Evolutionary conservation across 2,888 invertebrate species (phyloP).

Genomic region (Amphipyra tragopoginis): DNA sequence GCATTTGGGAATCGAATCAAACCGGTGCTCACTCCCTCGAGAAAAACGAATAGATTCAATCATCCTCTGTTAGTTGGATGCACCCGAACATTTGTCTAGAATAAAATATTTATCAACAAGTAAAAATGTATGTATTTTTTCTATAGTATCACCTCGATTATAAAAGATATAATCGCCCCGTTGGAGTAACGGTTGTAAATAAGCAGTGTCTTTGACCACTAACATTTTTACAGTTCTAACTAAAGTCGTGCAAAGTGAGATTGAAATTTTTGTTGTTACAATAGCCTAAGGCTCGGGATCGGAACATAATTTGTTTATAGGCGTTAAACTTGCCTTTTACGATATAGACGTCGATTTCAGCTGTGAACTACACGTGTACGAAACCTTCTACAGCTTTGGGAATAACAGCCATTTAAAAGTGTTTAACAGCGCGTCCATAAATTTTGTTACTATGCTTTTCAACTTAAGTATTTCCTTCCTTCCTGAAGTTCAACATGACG

Average conservation of each 20-base stretch:
- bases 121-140: not conserved
- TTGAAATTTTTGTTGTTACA: conserved; percentile 4
- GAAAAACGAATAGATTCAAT: conserved; percentile 57
- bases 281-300: not conserved
- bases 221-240: not conserved
- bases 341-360: not conserved
- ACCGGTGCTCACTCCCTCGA: conserved; percentile 43
- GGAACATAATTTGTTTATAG: not conserved
- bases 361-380: not conserved
- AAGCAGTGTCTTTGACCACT: conserved; percentile 19
- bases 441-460: conserved; percentile 2
- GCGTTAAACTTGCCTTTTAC: not conserved
- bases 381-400: not conserved
- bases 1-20: conserved; percentile 57
- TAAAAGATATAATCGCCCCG: conserved; percentile 1
- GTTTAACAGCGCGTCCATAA: not conserved
- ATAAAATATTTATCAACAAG: conserved; percentile 15
- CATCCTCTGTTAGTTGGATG: conserved; percentile 45
- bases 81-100: conserved; percentile 21
- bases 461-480: conserved; percentile 1
- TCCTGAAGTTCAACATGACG: conserved; percentile 30
- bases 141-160: too few species aligned
- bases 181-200: conserved; percentile 24
- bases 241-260: not conserved
- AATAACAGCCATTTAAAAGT: conserved; percentile 3